Evolutionary conservation across 1,140 invertebrate species (phyloP), one percentile per base, ranked within the genome.

Genomic region (Calycopis cecrops): DNA sequence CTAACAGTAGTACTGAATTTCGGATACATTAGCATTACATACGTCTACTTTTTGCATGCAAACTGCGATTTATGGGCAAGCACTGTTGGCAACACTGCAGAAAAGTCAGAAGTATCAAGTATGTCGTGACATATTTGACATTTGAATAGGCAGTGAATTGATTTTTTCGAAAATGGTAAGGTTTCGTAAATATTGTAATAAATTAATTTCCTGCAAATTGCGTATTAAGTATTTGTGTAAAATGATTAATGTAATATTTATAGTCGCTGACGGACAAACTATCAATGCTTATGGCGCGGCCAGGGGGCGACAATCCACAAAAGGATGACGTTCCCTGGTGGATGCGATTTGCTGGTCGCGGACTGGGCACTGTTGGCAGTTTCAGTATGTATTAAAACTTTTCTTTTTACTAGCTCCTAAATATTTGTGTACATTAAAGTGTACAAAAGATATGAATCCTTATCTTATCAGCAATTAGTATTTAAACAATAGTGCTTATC

Each of bases 281-380:
- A 68, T 89, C 91, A 47, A 90, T 91, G 64, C 88, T 95, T 56
- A 92, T 95, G 92, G 90, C 93, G 57, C 89, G 92, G 63, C 94
- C 94, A 51, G 93, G 93, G 60, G 91, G 93, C 79, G 93, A 94
- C 79, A 91, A 90, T 63, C 88, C 87, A 51, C 87, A 90, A 60
- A 93, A 93, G 89, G 94, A 95, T 84, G 94, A 95, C 83, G 91
- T 93, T 57, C 94, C 95, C 61, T 96, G 94, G 94, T 96, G 94
- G 92, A 90, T 97, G 88, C 95, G 95, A 81, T 96, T 95, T 88
- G 94, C 91, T 73, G 94, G 92, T 55, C 92, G 95, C 79, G 91
- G 91, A 58, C 83, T 97, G 60, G 96, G 96, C 51, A 96, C 95
- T 63, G 91, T 94, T 83, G 96, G 94, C 70, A 93, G 95, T 76